These are phyloP conservation scores for Crypturellus undulatus DNA, from an alignment of 2,113 vertebrate species.

Conservation along the genomic window DNA sequence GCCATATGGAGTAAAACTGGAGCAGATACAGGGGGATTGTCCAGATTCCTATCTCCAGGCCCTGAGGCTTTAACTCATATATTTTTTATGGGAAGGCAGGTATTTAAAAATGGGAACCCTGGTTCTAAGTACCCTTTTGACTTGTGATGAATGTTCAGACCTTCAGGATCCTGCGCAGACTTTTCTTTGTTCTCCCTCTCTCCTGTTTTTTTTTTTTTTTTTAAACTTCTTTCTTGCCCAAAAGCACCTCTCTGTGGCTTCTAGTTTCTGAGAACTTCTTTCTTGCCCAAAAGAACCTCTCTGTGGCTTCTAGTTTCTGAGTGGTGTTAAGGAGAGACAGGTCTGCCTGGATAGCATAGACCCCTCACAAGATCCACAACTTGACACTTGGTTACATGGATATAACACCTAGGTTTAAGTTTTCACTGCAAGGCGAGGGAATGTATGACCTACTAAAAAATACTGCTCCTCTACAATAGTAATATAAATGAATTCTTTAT, in stretches of 20 bases:
- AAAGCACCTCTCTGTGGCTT: background rate
- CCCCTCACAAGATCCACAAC: background rate
- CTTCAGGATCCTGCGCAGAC: background rate
- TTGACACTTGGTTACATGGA: fast-evolving
- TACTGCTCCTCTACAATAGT: background rate
- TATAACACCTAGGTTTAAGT: background rate
- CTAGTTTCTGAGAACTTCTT: background rate
- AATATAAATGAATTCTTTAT: background rate
- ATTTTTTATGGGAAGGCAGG: background rate
- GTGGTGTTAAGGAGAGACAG: background rate
- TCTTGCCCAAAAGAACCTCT: background rate
- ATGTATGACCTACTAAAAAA: background rate
- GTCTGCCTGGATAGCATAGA: background rate
- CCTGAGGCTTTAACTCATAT: background rate
- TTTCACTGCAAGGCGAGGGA: background rate
- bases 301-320: background rate
- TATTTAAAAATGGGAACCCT: background rate
- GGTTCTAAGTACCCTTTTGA: background rate
- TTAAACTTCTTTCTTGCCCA: background rate
- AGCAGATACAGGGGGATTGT: background rate
- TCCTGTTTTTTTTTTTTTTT: background rate
- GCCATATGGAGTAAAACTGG: background rate
- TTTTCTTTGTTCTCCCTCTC: background rate
- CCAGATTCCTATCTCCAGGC: background rate
- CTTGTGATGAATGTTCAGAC: background rate